These are phyloP conservation scores for Hydrophis major DNA, from an alignment of 2,797 vertebrate species.

Conservation along the genomic window DNA sequence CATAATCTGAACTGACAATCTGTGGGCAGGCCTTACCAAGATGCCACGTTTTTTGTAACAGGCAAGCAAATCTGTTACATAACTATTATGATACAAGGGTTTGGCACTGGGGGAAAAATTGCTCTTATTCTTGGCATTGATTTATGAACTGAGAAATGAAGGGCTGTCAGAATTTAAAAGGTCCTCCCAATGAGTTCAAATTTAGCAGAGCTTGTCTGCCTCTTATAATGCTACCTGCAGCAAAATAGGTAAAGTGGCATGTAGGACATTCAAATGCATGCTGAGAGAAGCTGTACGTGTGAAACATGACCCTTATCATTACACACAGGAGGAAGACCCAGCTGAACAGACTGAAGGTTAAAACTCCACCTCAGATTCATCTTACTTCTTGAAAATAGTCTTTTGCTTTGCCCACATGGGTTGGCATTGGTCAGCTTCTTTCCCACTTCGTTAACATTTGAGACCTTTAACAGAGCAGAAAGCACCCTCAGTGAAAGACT, in stretches of 20 bases:
- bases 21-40: slow-evolving; percentile 36
- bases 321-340: background rate
- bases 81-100: background rate
- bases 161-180: background rate
- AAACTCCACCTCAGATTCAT: background rate
- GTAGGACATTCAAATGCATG: background rate
- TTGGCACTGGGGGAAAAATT: background rate
- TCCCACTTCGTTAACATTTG: background rate
- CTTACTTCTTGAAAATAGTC: background rate
- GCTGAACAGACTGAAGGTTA: background rate
- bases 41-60: slow-evolving; percentile 44
- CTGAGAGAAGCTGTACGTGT: background rate
- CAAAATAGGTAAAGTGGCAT: background rate
- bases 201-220: background rate
- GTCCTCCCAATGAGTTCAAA: background rate
- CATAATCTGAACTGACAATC: slow-evolving; percentile 62
- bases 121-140: background rate
- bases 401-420: background rate
- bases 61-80: slow-evolving; percentile 15
- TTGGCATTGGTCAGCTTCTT: background rate
- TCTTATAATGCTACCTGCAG: background rate
- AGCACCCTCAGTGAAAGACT: background rate
- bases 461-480: background rate
- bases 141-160: background rate
- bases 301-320: background rate